phyloP scores from a whole-genome alignment of 2,888 invertebrate genomes.

The Eristalinus aeneus region DNA sequence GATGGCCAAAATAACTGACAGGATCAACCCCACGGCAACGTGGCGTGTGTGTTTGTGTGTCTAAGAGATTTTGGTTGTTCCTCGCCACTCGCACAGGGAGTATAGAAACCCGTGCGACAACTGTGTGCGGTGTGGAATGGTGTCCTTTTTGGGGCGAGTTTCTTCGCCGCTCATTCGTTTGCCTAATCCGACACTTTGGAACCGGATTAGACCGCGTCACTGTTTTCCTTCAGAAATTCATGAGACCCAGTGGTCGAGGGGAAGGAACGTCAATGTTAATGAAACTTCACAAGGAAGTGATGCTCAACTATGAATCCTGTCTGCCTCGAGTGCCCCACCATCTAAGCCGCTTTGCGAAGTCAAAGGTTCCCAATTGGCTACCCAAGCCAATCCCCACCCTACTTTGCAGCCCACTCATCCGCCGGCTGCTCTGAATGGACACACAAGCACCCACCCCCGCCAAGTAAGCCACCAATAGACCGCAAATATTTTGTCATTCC shows the following conservation, averaged over 20 bases:
- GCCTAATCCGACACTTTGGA: constrained; percentile 72
- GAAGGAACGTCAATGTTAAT: too few species aligned
- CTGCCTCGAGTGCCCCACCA: too few species aligned
- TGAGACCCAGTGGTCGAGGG: not conserved
- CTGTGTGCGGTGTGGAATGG: constrained; percentile 18
- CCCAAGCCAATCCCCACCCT: not conserved
- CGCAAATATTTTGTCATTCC: constrained; percentile 13
- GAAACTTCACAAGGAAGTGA: too few species aligned
- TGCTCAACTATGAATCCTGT: too few species aligned
- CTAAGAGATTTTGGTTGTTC: constrained; percentile 54
- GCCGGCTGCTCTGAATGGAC: not conserved
- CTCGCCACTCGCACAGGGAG: constrained; percentile 1
- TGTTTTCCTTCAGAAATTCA: constrained; percentile 23
- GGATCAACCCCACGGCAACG: constrained; percentile 25
- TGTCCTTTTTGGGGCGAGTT: constrained; percentile 29
- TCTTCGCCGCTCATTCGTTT: constrained; percentile 67
- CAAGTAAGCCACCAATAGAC: not conserved
- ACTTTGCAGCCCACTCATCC: not conserved
- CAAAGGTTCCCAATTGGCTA: too few species aligned
- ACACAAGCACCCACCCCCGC: not conserved
- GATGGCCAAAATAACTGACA: not conserved
- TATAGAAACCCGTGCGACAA: constrained; percentile 46
- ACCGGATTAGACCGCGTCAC: constrained; percentile 70
- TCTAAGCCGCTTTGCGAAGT: too few species aligned
- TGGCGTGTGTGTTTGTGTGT: constrained; percentile 53